Base-by-base conservation (phyloP, 2,888 invertebrate species). In the Oligia strigilis region DNA sequence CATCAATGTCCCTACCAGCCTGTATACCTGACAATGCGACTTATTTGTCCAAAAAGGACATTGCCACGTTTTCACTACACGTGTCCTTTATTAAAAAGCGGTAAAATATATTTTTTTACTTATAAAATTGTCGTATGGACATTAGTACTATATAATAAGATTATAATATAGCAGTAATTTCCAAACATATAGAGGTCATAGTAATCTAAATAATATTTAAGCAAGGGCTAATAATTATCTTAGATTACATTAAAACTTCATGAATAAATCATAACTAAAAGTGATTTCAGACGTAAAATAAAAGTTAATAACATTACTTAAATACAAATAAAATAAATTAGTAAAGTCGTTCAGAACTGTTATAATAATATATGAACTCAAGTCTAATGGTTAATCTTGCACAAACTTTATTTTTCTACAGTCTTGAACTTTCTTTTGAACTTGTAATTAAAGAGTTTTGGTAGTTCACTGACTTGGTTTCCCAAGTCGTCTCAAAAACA, bases 381-480 rank as follows among this genome's bases (percentile, higher is more conserved):
- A 17, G 62, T 29, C 14, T 60, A 64, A 70, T 66, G 49, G 52
- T 40, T 13, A n/a, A 52, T 46, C 65, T 71, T 4, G 55, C 9
- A 40, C 8, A 55, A 82, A 69, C 43, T 78, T 82, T 52, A 46
- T 3, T 65, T 55, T 72, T 82, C 13, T 64, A 52, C 62, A 72
- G 23, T 52, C 46, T 74, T 17, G 8, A 36, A 74, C 23, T 71
- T 65, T 62, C 2, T 76, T 40, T 67, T 19, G 46, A 40, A 67
- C 40, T 71, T 49, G 29, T 78, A 71, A 78, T 85, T 65, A 64
- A 64, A 74, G 52, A 72, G 71, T 72, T 85, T 85, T 67, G 4
- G 49, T 75, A 75, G 73, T 36, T 17, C 40, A n/a, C 14, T 55
- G 23, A 40, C 36, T 36, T 19, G 14, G 14, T 75, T 40, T 17